phyloP scores from a whole-genome alignment of 2,888 invertebrate genomes.

The Empis livida region DNA sequence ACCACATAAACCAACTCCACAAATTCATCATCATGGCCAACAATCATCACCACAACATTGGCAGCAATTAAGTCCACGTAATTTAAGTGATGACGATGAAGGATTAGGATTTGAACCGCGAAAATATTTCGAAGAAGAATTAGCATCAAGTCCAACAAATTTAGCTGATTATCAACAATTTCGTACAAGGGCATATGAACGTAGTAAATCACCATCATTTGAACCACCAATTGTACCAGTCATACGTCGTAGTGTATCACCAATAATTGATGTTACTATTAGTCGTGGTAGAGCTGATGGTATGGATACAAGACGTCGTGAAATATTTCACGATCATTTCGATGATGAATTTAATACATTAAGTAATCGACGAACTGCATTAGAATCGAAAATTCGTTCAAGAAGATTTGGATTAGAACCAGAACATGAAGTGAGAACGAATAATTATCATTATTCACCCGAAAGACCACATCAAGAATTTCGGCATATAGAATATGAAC shows the following conservation, averaged over 20 bases:
- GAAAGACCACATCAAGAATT: constrained; percentile 33
- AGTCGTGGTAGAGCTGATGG: constrained; percentile 50
- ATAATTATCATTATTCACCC: constrained; percentile 23
- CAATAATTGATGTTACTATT: constrained; percentile 19
- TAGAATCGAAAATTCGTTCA: constrained; percentile 63
- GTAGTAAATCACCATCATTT: constrained; percentile 21
- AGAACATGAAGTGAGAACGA: constrained; percentile 38
- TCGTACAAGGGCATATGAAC: constrained; percentile 7
- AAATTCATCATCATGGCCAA: not conserved
- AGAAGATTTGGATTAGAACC: constrained; percentile 34
- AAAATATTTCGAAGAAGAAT: constrained; percentile 37
- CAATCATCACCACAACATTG: constrained; percentile 28
- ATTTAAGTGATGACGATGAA: constrained; percentile 61
- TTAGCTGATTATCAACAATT: not conserved
- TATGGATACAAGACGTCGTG: constrained; percentile 48
- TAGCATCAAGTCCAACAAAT: constrained; percentile 5
- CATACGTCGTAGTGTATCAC: constrained; percentile 43
- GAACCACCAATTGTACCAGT: constrained; percentile 52
- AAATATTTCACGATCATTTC: constrained; percentile 11
- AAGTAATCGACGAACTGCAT: constrained; percentile 57
- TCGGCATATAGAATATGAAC: not conserved
- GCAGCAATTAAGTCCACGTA: constrained; percentile 31
- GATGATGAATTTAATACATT: constrained; percentile 43
- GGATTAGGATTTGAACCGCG: constrained; percentile 57
- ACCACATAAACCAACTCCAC: constrained; percentile 12